These are phyloP conservation scores for Lottia scabra DNA, from an alignment of 2,888 invertebrate species.

Conservation along the genomic window DNA sequence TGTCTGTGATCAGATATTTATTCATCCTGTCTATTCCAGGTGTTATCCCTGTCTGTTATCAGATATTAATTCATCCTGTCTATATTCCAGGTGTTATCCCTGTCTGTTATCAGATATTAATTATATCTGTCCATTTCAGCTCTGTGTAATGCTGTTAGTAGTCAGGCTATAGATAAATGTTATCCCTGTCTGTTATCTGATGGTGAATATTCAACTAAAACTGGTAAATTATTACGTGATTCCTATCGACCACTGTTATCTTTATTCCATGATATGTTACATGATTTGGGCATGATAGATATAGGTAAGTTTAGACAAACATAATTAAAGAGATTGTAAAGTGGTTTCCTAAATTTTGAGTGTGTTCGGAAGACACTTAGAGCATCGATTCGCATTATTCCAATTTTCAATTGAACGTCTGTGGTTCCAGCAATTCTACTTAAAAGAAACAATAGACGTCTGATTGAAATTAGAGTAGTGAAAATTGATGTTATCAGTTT, in stretches of 20 bases:
- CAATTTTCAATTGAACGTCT: too few relatives aligned
- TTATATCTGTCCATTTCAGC: slow-evolving; percentile 37
- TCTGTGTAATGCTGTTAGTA: slow-evolving; percentile 53
- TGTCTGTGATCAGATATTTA: slow-evolving; percentile 19
- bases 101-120: slow-evolving; percentile 48
- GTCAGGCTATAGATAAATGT: slow-evolving; percentile 59
- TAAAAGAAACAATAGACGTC: too few relatives aligned
- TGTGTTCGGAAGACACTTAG: too few relatives aligned
- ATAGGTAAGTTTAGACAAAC: slow-evolving; percentile 23
- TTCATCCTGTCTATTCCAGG: slow-evolving; percentile 31
- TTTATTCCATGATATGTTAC: slow-evolving; percentile 48
- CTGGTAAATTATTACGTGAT: slow-evolving; percentile 60
- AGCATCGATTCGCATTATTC: too few relatives aligned
- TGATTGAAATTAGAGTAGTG: too few relatives aligned
- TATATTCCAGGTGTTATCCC: slow-evolving; percentile 57
- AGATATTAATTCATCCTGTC: slow-evolving; percentile 16
- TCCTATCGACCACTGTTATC: slow-evolving; percentile 59
- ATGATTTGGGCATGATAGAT: slow-evolving; percentile 39
- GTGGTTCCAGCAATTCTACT: too few relatives aligned
- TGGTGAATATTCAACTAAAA: slow-evolving; percentile 59
- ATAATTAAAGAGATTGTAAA: too few relatives aligned
- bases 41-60: too few relatives aligned
- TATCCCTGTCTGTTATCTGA: slow-evolving; percentile 59
- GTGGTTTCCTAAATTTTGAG: too few relatives aligned
- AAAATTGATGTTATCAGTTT: too few relatives aligned